Evolutionary conservation across 2,888 invertebrate species (phyloP).

Genomic region (Hymenopus coronatus): DNA sequence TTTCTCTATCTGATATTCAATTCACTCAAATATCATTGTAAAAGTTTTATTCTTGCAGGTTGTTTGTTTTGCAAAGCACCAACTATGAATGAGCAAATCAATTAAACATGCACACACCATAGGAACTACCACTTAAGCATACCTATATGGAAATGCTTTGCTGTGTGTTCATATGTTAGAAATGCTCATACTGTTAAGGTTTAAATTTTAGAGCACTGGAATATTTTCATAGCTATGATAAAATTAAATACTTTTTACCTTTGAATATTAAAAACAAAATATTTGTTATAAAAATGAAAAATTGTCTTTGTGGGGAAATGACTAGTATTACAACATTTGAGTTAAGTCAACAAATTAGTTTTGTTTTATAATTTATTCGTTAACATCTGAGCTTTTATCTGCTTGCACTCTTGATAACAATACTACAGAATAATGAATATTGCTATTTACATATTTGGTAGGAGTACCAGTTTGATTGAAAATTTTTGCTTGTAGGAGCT

Average conservation of each 20-base stretch:
- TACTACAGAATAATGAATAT: not conserved
- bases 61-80: constrained; percentile 1
- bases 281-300: not conserved
- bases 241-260: not conserved
- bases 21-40: not conserved
- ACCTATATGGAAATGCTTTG: not conserved
- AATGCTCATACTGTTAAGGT: not conserved
- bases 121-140: not conserved
- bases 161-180: not conserved
- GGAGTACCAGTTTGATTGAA: not conserved
- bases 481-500: not conserved
- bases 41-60: not conserved
- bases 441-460: not conserved
- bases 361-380: not conserved
- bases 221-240: not conserved
- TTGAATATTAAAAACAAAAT: not conserved
- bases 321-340: not conserved
- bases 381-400: not conserved
- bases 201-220: constrained; percentile 3
- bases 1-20: not conserved
- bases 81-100: constrained; percentile 2
- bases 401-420: not conserved
- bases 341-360: not conserved
- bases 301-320: not conserved
- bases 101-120: not conserved